Conservation (phyloP, 2,888 invertebrate genomes). For the Noctua comes region DNA sequence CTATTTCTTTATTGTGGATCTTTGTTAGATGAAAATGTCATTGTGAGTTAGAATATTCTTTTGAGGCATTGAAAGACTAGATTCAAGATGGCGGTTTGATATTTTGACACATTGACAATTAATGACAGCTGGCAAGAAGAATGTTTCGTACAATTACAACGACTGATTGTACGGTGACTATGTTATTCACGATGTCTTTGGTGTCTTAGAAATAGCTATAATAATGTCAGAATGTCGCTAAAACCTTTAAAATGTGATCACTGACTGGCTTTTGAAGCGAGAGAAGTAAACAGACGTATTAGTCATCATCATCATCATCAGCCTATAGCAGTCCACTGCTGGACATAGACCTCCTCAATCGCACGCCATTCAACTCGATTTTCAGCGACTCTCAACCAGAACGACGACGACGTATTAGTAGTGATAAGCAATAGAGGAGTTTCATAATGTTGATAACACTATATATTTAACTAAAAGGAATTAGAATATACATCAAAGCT, state of each 20-base stretch:
- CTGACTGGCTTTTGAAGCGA: neutral
- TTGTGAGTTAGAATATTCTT: constrained; percentile 26
- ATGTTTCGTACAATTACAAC: neutral
- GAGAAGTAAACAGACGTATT: neutral
- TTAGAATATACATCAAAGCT: too few species aligned
- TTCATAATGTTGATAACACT: too few species aligned
- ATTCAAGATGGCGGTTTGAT: constrained; percentile 33
- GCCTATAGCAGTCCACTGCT: too few species aligned
- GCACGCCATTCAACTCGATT: too few species aligned
- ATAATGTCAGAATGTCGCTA: neutral
- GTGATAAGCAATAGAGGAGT: too few species aligned
- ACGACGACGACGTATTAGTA: neutral
- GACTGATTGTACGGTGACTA: neutral
- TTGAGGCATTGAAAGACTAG: neutral
- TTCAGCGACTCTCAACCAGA: too few species aligned
- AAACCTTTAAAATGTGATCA: neutral
- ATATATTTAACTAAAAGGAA: too few species aligned
- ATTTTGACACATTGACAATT: neutral
- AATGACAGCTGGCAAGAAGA: too few species aligned
- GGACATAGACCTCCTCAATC: too few species aligned
- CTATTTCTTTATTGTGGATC: constrained; percentile 37
- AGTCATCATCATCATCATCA: too few species aligned
- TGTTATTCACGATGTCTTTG: neutral
- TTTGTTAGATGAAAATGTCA: constrained; percentile 38
- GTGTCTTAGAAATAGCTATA: neutral